Evolutionary conservation across 2,888 invertebrate genomes (phyloP).

Genomic region (Augochlorella aurata): DNA sequence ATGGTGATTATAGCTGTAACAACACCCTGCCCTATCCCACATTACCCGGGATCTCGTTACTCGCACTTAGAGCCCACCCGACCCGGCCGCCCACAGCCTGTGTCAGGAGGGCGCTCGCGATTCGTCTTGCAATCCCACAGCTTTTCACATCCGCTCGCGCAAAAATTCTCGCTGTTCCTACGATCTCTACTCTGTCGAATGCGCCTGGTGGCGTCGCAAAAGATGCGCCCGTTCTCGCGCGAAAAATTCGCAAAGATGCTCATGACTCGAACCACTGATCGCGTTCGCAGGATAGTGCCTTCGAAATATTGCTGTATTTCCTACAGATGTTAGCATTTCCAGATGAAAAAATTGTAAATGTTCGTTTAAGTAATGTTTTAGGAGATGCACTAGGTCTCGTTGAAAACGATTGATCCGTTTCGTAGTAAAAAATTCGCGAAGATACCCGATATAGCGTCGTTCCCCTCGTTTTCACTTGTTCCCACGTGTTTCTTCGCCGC

Average conservation of each 20-base stretch:
- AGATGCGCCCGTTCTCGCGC: background rate
- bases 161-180: background rate
- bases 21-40: constrained; percentile 65
- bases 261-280: no score
- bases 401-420: no score
- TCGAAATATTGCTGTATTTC: no score
- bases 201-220: background rate
- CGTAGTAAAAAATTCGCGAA: background rate
- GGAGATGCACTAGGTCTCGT: no score
- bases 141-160: background rate
- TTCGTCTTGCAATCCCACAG: background rate
- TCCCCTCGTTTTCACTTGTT: background rate
- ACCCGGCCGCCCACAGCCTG: background rate
- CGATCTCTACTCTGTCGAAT: background rate
- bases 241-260: no score
- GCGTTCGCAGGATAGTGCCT: no score
- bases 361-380: no score
- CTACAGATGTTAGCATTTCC: no score
- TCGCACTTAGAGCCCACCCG: constrained; percentile 65
- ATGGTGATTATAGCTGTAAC: constrained; percentile 74
- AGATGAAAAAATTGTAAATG: no score
- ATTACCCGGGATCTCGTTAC: constrained; percentile 69
- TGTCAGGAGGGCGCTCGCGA: background rate
- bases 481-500: background rate
- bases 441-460: background rate